A percentile compares a stretch with the other conserved stretches of the same genome.
phyloP scores from a whole-genome alignment of 2,113 vertebrate genomes.

The Equus quagga region DNA sequence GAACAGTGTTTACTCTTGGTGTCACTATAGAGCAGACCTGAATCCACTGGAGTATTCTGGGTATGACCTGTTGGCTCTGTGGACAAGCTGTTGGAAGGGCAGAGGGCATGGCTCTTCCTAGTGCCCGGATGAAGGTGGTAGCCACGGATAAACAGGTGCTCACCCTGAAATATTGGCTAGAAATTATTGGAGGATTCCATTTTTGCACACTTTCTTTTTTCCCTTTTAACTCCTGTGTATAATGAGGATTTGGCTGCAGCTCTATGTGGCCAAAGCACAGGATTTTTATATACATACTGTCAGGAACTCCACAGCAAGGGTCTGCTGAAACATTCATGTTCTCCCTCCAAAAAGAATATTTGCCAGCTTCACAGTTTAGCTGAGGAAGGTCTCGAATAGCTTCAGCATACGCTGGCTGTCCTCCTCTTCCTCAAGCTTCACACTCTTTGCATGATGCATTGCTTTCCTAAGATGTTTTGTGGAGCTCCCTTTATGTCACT shows the following conservation, averaged over 20 bases:
- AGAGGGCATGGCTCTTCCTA: neutral
- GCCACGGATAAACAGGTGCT: neutral
- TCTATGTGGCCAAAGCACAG: neutral
- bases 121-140: neutral
- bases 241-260: neutral
- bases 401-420: neutral
- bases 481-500: neutral
- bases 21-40: neutral
- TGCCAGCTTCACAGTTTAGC: neutral
- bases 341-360: neutral
- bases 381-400: neutral
- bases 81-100: neutral
- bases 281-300: neutral
- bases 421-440: neutral
- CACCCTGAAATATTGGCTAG: neutral
- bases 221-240: neutral
- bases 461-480: neutral
- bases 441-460: neutral
- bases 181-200: neutral
- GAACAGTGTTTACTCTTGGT: neutral
- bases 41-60: neutral
- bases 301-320: neutral
- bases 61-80: neutral
- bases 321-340: neutral
- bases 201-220: neutral